Evolutionary conservation across 2,113 vertebrate genomes (phyloP).

Genomic region (Antennarius striatus): DNA sequence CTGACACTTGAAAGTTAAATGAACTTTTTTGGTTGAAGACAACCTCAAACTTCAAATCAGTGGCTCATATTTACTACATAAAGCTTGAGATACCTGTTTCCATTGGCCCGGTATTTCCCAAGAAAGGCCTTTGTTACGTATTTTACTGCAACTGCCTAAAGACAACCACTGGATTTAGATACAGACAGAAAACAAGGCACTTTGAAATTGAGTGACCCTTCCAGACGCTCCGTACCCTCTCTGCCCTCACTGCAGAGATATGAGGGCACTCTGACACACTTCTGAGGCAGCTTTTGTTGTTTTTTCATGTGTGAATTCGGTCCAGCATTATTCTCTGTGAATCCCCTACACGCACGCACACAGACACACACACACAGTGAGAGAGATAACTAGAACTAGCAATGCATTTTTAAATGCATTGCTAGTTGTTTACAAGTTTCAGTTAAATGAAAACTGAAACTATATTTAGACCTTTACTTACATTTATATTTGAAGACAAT

Average conservation of each 20-base stretch:
- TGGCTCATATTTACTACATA: conserved; percentile 31
- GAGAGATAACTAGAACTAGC: conserved; percentile 52
- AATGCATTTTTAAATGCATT: not conserved
- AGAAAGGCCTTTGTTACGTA: conserved; percentile 48
- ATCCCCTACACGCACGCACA: not conserved
- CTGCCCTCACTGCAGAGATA: conserved; percentile 54
- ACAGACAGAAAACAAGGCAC: conserved; percentile 52
- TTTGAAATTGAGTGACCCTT: conserved; percentile 62
- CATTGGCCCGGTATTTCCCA: conserved; percentile 39
- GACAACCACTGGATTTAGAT: conserved; percentile 57
- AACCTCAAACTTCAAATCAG: conserved; percentile 63
- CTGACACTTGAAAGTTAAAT: conserved; percentile 45
- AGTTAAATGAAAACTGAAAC: conserved; percentile 41
- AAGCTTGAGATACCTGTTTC: conserved; percentile 18
- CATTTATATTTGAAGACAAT: conserved; percentile 26
- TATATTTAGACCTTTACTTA: conserved; percentile 41
- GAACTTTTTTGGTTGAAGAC: conserved; percentile 55
- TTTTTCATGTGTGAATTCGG: conserved; percentile 61
- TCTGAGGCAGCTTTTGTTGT: conserved; percentile 67
- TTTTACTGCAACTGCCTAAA: conserved; percentile 47
- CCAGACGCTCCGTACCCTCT: conserved; percentile 35
- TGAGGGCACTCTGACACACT: conserved; percentile 68
- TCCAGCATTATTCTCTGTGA: conserved; percentile 59
- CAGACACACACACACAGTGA: not conserved
- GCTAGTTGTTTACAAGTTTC: too few relatives aligned